Base-by-base conservation (phyloP, 30 jellyfish, hydroid and myxozoan genomes). In the Phacellophora camtschatica region DNA sequence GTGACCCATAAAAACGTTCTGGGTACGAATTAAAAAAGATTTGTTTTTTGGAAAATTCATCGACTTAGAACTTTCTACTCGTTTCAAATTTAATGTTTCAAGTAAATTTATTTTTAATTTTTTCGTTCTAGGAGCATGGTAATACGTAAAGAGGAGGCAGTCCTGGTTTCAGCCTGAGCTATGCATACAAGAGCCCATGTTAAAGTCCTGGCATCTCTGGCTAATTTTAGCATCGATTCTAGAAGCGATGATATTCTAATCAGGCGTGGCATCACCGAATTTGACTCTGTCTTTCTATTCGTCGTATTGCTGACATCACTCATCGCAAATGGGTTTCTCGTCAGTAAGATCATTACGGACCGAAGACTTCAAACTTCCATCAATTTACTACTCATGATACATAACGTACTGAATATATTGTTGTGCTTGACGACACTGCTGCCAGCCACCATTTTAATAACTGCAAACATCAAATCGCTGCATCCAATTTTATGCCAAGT, bases 321-420 rank as follows among this genome's bases (percentile, higher is more conserved):
- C n/a, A 45, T 49, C 0, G 64, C 90, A 23, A 78, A 78, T 48
- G 78, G 90, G 7, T 59, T 78, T 27, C 83, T 81, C 35, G 65
- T 81, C 23, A 32, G 76, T 28, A 68, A 66, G 30, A 81, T 81
- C 66, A 67, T 81, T 30, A 48, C 85, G 10, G 93, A 81, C 64
- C 34, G 70, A 33, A 59, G 85, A 18, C 53, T 81, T 1, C 77
- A 53, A 55, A 65, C 93, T 32, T 81, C 93, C 16, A 53, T 81
- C 43, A 81, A 81, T 54, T 66, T 48, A 35, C 48, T 58, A 34
- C 70, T 81, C 23, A 54, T 81, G 74, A 42, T 78, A 4, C 90
- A 78, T 46, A 59, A 64, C 35, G 37, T 78, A n/a, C 25, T 63
- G 77, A 78, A 78, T 19, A 48, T 78, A 10, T 28, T 63, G 33